Percentiles rank a stretch among this genome's conserved stretches.
Evolutionary conservation across 2,113 vertebrate genomes (phyloP).

Genomic region (Rousettus leschenaultii): DNA sequence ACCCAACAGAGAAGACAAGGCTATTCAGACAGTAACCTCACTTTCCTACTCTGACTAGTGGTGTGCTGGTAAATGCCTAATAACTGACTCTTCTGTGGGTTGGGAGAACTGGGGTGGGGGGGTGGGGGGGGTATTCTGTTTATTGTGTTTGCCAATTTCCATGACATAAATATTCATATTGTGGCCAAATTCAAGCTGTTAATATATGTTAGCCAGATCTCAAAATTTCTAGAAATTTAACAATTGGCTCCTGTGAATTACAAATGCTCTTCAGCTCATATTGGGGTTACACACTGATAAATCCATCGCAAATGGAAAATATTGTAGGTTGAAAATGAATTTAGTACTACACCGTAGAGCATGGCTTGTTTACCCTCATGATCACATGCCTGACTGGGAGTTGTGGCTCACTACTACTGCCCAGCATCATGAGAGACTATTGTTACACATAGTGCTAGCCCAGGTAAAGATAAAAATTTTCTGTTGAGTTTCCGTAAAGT

Average conservation of each 20-base stretch:
- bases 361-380: neutral
- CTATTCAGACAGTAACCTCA: neutral
- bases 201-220: neutral
- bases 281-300: neutral
- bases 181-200: neutral
- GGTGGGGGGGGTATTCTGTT: neutral
- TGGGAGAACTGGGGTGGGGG: neutral
- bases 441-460: neutral
- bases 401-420: neutral
- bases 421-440: neutral
- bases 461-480: neutral
- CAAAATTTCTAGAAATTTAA: neutral
- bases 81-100: neutral
- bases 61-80: neutral
- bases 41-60: neutral
- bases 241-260: neutral
- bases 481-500: neutral
- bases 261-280: neutral
- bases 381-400: neutral
- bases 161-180: neutral
- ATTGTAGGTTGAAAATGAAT: neutral
- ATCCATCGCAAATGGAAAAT: neutral
- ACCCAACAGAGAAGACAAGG: neutral
- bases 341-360: neutral
- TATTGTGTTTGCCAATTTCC: neutral